These are phyloP conservation scores for Helogale parvula DNA, from an alignment of 2,113 vertebrate genomes.

Conservation along the genomic window DNA sequence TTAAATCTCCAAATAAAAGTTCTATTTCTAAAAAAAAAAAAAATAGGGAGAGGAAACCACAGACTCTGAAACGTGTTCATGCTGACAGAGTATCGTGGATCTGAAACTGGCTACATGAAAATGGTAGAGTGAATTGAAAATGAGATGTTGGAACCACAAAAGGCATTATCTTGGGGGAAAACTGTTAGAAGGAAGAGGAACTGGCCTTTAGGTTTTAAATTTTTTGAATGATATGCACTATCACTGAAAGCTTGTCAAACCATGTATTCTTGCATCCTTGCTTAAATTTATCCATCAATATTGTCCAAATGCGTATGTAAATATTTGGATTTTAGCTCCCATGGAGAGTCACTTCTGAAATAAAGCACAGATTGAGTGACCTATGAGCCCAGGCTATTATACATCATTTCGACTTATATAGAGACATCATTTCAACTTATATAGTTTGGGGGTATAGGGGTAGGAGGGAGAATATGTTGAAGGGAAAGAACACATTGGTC, in stretches of 20 bases:
- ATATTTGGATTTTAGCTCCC: background rate
- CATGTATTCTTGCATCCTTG: background rate
- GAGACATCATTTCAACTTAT: background rate
- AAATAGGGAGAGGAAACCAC: background rate
- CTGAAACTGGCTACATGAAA: background rate
- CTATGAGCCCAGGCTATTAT: background rate
- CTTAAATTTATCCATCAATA: background rate
- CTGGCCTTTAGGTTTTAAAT: background rate
- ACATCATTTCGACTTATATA: background rate
- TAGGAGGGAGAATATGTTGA: background rate
- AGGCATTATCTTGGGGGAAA: background rate
- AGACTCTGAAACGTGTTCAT: background rate
- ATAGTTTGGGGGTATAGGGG: no score
- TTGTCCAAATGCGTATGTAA: background rate
- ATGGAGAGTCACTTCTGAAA: background rate
- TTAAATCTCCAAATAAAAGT: background rate
- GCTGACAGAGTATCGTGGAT: background rate
- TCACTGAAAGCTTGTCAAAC: background rate
- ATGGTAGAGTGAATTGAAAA: slow-evolving; percentile 5
- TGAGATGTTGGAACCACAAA: background rate
- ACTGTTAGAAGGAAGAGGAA: background rate
- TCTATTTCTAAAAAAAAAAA: background rate
- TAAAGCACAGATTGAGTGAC: background rate
- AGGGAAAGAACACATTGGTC: background rate
- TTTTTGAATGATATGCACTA: background rate